phyloP scores from a whole-genome alignment of 1,140 invertebrate species.

The Drosophila melanica region DNA sequence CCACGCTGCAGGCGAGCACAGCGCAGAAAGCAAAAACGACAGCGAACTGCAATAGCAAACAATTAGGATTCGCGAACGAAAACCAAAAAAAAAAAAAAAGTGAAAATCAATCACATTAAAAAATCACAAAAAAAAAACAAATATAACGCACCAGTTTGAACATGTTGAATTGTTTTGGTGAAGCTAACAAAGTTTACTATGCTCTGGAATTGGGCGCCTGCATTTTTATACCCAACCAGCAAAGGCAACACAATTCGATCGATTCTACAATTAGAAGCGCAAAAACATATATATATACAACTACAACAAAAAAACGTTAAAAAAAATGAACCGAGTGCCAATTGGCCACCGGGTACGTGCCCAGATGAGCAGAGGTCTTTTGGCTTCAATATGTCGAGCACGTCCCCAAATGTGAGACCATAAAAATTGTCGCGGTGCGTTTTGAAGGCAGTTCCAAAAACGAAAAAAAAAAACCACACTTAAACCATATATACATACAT shows the following conservation, averaged over 20 bases:
- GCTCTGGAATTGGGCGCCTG: constrained; percentile 19
- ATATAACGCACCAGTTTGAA: constrained; percentile 74
- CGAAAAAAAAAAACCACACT: neutral
- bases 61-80: neutral
- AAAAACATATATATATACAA: neutral
- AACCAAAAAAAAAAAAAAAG: neutral
- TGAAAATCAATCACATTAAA: neutral
- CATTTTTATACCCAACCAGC: constrained; percentile 63
- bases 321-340: neutral
- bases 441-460: constrained; percentile 48
- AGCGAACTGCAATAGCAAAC: constrained; percentile 53
- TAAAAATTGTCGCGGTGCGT: constrained; percentile 56
- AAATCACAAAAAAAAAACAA: neutral
- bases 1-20: constrained; percentile 65
- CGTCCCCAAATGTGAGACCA: constrained; percentile 59
- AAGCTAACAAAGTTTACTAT: constrained; percentile 69
- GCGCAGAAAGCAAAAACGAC: constrained; percentile 70
- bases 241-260: constrained; percentile 34
- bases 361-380: constrained; percentile 33
- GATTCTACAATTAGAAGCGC: constrained; percentile 55
- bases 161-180: constrained; percentile 67
- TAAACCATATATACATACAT: neutral
- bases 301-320: neutral
- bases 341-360: constrained; percentile 58
- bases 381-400: constrained; percentile 50